phyloP scores from a whole-genome alignment of 1,140 invertebrate genomes.

The Procambarus clarkii region DNA sequence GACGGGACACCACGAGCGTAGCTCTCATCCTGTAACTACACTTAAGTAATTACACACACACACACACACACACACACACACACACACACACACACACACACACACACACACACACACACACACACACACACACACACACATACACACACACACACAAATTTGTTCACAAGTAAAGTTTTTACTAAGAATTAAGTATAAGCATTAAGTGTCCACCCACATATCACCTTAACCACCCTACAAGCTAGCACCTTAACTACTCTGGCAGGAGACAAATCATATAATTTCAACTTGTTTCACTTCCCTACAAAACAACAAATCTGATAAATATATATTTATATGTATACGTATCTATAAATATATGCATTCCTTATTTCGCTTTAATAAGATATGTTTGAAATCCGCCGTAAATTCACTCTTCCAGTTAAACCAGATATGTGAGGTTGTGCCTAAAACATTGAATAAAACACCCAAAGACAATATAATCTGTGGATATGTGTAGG shows the following conservation, averaged over 20 bases:
- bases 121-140: slow-evolving; percentile 17
- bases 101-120: no score
- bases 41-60: no score
- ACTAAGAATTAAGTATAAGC: background rate
- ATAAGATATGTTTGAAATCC: slow-evolving; percentile 13
- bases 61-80: slow-evolving; percentile 7
- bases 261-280: background rate
- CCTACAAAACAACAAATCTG: slow-evolving; percentile 24
- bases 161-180: background rate
- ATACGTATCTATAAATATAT: slow-evolving; percentile 15
- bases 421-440: slow-evolving; percentile 13
- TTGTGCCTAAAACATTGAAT: slow-evolving; percentile 4
- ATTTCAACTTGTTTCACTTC: no score
- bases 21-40: no score
- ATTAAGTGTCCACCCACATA: background rate
- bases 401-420: background rate
- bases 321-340: background rate
- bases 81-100: background rate
- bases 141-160: background rate
- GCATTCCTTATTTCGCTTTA: slow-evolving; percentile 5
- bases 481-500: slow-evolving; percentile 18
- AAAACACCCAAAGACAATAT: slow-evolving; percentile 11
- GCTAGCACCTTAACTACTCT: background rate
- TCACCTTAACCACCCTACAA: background rate
- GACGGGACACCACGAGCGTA: no score